Evolutionary conservation across 2,113 vertebrate species (phyloP).

Genomic region (Phaethornis superciliosus): DNA sequence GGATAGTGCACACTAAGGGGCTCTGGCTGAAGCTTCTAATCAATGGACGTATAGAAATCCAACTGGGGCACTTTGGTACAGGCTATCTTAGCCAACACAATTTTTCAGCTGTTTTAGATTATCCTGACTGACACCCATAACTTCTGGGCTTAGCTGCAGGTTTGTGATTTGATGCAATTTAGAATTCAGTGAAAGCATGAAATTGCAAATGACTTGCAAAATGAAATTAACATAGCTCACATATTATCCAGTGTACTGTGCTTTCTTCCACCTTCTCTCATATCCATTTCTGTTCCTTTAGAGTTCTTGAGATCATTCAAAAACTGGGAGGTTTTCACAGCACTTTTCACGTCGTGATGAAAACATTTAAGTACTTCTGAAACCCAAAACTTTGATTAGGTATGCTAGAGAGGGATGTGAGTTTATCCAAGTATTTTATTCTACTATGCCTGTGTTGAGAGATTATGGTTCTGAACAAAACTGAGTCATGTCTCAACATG

Average conservation of each 20-base stretch:
- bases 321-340: background rate
- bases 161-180: constrained; percentile 27
- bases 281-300: background rate
- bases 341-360: background rate
- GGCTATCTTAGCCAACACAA: background rate
- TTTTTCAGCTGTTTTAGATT: constrained; percentile 39
- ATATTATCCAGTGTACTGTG: background rate
- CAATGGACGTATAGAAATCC: background rate
- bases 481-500: background rate
- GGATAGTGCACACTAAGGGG: background rate
- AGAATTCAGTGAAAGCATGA: constrained; percentile 37
- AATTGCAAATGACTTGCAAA: background rate
- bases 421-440: background rate
- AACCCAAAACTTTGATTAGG: background rate
- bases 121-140: background rate
- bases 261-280: background rate
- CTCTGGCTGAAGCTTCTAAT: background rate
- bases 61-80: background rate
- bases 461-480: background rate
- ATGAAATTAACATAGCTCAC: background rate
- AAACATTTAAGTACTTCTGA: background rate
- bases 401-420: background rate
- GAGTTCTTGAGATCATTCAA: background rate
- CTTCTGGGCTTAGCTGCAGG: background rate
- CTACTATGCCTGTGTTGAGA: background rate